Conservation (phyloP, 2,888 invertebrate genomes). For the Polyommatus icarus region DNA sequence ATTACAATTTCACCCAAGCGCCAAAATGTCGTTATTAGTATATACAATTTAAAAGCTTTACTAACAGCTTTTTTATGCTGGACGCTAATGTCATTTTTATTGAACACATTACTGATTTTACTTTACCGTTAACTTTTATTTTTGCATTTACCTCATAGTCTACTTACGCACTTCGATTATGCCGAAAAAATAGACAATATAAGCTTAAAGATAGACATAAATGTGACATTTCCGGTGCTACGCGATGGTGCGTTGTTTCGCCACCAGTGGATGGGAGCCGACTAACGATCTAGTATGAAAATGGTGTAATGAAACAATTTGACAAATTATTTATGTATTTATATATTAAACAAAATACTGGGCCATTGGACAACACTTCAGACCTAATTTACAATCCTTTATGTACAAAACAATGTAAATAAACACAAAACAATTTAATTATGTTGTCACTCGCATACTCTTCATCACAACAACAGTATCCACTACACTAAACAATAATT, state of each 20-base stretch:
- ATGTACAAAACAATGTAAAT: background rate
- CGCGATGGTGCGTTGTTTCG: too few relatives aligned
- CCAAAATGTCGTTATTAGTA: background rate
- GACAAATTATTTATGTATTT: too few relatives aligned
- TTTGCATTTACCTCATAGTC: background rate
- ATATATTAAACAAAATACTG: too few relatives aligned
- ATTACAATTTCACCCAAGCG: background rate
- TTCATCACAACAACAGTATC: background rate
- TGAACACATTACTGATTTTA: background rate
- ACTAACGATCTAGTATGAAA: too few relatives aligned
- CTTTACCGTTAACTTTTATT: background rate
- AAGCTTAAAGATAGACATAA: too few relatives aligned
- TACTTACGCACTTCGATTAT: too few relatives aligned
- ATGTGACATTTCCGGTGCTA: too few relatives aligned
- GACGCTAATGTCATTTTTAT: background rate
- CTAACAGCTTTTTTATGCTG: background rate
- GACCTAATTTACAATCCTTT: too few relatives aligned
- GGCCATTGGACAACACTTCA: background rate
- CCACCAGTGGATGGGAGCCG: too few relatives aligned
- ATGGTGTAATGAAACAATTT: too few relatives aligned
- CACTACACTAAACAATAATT: conserved; percentile 18
- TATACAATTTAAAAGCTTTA: background rate
- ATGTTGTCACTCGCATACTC: background rate
- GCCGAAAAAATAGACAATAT: too few relatives aligned
- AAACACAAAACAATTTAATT: conserved; percentile 6